These are phyloP conservation scores for Pseudorhombus dupliciocellatus DNA, from an alignment of 2,113 vertebrate genomes.

Conservation along the genomic window DNA sequence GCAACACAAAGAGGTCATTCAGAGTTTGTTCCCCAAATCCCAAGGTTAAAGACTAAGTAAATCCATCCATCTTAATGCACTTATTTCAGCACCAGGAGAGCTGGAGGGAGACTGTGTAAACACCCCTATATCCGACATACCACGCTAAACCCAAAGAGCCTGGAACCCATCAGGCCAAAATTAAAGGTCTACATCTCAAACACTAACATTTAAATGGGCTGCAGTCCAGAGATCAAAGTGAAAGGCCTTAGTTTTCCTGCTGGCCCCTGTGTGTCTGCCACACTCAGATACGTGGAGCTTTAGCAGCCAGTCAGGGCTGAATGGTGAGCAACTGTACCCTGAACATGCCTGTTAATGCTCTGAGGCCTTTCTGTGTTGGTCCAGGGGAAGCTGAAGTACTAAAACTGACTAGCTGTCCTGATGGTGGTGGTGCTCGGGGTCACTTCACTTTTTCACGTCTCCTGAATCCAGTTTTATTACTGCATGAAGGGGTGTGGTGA, in stretches of 20 bases:
- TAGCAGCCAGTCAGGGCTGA: conserved; percentile 47
- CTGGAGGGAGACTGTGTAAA: conserved; percentile 79
- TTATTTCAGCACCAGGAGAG: conserved; percentile 77
- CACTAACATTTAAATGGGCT: conserved; percentile 81
- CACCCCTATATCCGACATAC: conserved; percentile 79
- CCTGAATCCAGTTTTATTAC: not conserved
- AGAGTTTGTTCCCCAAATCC: conserved; percentile 75
- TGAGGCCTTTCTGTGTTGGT: conserved; percentile 15
- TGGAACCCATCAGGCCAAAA: conserved; percentile 79
- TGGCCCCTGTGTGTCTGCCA: conserved; percentile 39
- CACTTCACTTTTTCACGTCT: not conserved
- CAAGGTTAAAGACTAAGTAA: conserved; percentile 79
- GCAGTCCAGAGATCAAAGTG: conserved; percentile 79
- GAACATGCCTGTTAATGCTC: conserved; percentile 32
- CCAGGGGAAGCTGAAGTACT: conserved; percentile 22
- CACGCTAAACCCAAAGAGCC: conserved; percentile 77
- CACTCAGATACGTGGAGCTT: conserved; percentile 58
- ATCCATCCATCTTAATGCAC: conserved; percentile 83
- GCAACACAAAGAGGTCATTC: conserved; percentile 77
- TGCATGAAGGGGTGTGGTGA: not conserved
- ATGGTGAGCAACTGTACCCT: conserved; percentile 34
- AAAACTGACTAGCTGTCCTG: not conserved
- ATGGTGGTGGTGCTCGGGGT: not conserved
- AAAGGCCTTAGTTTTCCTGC: conserved; percentile 62
- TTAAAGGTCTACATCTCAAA: conserved; percentile 79